Base-by-base conservation (phyloP, 1,140 invertebrate genomes). In the Eulimnadia texana region DNA sequence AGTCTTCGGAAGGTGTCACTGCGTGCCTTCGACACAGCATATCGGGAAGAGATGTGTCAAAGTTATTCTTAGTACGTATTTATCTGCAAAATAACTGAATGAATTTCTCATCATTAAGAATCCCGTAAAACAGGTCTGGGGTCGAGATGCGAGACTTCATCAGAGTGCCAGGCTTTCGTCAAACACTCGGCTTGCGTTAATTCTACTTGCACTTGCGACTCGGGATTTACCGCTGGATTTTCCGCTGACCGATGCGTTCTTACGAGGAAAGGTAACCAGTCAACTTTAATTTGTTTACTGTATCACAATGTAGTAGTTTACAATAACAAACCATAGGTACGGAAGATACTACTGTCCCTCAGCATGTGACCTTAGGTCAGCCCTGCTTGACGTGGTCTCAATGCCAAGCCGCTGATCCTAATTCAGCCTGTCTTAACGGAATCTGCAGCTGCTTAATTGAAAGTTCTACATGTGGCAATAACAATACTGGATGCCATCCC, bases 1-100 rank as follows among this genome's bases (percentile, higher is more conserved):
- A 71, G 79, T 92, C 3, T 90, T 91, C 68, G 90, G 90, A 50
- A 80, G 86, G 68, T 93, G 90, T 69, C 81, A 84, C 59, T 93
- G 89, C 70, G 66, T 69, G 42, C 20, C 60, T 9, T 67, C 68
- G 3, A 67, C 67, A 52, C 61, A 64, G 19, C 60, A 66, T 3
- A 66, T 63, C n/a, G 68, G 69, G 3, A 60, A 65, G 20, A 69
- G 64, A 61, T 65, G 64, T 65, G 27, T 63, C 10, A 49, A 51
- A 50, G 24, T 25, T n/a, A 53, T 33, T 58, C 2, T 55, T 50
- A 28, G 51, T 50, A 47, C 25, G 20, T 20, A n/a, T n/a, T n/a
- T n/a, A n/a, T n/a, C n/a, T n/a, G n/a, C n/a, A n/a, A n/a, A n/a
- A n/a, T n/a, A 6, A 42, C 16, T 13, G n/a, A 22, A 24, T 25